phyloP scores from a whole-genome alignment of 1,140 invertebrate genomes.

The Euwallacea fornicatus region DNA sequence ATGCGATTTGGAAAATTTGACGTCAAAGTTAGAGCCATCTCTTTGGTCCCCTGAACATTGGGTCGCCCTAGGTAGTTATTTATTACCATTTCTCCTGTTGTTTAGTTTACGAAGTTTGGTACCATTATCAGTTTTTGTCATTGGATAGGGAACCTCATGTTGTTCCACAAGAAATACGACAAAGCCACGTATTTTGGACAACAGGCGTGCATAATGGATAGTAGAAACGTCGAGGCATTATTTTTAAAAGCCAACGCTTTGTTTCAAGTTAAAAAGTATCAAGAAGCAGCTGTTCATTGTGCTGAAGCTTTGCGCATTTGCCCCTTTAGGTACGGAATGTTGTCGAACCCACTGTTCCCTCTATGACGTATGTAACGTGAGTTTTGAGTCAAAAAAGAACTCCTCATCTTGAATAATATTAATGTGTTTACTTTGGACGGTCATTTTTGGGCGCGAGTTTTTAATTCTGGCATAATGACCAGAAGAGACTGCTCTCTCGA shows the following conservation, averaged over 20 bases:
- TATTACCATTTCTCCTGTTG: not conserved
- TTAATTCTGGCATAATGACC: too few species aligned
- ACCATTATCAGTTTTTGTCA: not conserved
- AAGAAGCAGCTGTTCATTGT: constrained; percentile 71
- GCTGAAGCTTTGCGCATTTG: constrained; percentile 69
- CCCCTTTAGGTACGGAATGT: constrained; percentile 54
- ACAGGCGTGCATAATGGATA: constrained; percentile 51
- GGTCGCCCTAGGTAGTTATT: constrained; percentile 43
- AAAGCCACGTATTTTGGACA: constrained; percentile 53
- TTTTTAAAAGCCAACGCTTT: constrained; percentile 73
- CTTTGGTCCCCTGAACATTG: constrained; percentile 49
- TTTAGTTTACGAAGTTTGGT: not conserved
- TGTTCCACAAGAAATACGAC: constrained; percentile 47
- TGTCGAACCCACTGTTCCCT: constrained; percentile 40
- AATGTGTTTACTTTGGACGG: too few species aligned
- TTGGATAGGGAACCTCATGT: constrained; percentile 46
- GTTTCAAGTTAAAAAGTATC: constrained; percentile 70
- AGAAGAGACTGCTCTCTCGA: too few species aligned
- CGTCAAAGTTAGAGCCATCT: constrained; percentile 41
- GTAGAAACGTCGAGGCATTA: constrained; percentile 67
- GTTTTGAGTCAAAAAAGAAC: not conserved
- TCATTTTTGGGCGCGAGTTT: too few species aligned
- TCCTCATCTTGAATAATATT: too few species aligned
- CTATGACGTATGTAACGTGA: not conserved
- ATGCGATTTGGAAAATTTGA: constrained; percentile 47